Evolutionary conservation across 2,797 vertebrate genomes (phyloP).

Genomic region (Chanos chanos): DNA sequence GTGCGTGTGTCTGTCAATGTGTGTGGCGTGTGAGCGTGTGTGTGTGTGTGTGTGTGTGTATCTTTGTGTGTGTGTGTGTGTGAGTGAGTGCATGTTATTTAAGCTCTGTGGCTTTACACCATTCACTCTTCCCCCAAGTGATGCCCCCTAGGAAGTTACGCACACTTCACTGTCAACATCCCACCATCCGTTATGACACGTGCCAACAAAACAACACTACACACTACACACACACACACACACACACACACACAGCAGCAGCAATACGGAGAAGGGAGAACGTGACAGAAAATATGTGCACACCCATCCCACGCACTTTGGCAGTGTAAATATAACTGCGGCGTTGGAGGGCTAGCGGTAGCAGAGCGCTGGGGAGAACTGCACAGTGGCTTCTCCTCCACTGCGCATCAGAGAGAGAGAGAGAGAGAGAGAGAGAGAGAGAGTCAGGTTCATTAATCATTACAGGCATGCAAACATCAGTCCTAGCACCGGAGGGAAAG

Average conservation of each 20-base stretch:
- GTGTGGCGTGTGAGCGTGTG: too few relatives aligned
- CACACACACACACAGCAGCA: not conserved
- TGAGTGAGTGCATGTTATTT: too few relatives aligned
- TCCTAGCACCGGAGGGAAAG: not conserved
- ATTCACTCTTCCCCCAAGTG: too few relatives aligned
- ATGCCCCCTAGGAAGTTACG: too few relatives aligned
- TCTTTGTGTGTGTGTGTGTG: too few relatives aligned
- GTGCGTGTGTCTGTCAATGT: too few relatives aligned
- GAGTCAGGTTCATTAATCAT: conserved; percentile 5
- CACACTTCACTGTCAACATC: too few relatives aligned
- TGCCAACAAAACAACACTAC: too few relatives aligned
- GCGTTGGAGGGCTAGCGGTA: conserved; percentile 22
- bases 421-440: conserved; percentile 16
- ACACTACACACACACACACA: not conserved
- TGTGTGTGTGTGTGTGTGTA: too few relatives aligned
- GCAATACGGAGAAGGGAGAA: conserved; percentile 20
- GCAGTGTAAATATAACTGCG: conserved; percentile 42
- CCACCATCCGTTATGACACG: too few relatives aligned
- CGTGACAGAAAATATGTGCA: conserved; percentile 32
- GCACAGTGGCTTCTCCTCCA: conserved; percentile 6
- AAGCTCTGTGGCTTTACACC: too few relatives aligned
- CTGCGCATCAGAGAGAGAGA: not conserved
- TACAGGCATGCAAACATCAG: not conserved
- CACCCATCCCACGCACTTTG: conserved; percentile 32
- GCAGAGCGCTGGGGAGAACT: conserved; percentile 30